phyloP scores from a whole-genome alignment of 2,888 invertebrate species.

The Hypsopygia costalis region DNA sequence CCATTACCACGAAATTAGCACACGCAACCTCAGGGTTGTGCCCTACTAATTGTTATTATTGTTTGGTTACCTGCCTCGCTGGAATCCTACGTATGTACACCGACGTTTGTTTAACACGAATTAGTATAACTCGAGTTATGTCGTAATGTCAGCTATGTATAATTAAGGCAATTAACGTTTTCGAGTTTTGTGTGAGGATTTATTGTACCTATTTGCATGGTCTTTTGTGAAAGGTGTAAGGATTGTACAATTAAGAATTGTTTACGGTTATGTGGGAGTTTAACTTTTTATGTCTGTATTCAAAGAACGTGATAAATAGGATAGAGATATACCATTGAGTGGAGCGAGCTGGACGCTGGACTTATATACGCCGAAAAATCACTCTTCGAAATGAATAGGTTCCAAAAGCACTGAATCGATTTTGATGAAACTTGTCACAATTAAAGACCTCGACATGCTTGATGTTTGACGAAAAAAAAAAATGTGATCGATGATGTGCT shows the following conservation, averaged over 20 bases:
- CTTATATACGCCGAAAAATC: too few species aligned
- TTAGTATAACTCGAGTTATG: conserved; percentile 15
- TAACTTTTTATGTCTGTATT: too few species aligned
- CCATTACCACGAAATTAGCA: conserved; percentile 48
- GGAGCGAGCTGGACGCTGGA: too few species aligned
- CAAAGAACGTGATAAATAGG: too few species aligned
- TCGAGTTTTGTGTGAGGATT: background rate
- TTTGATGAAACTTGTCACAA: too few species aligned
- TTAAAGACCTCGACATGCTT: too few species aligned
- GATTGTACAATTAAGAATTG: background rate
- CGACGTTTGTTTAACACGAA: conserved; percentile 13
- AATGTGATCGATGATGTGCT: too few species aligned
- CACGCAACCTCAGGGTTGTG: conserved; percentile 30
- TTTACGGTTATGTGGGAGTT: background rate
- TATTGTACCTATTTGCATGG: background rate
- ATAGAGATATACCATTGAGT: too few species aligned
- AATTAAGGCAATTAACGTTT: conserved; percentile 19
- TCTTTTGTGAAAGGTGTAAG: background rate
- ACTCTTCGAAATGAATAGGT: too few species aligned
- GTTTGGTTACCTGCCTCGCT: conserved; percentile 12
- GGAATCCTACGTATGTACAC: conserved; percentile 17
- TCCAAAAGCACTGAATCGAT: too few species aligned
- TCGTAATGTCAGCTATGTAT: conserved; percentile 18
- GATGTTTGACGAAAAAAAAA: too few species aligned
- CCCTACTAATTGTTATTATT: conserved; percentile 13